Evolutionary conservation across 1,140 invertebrate species (phyloP), one percentile per base, ranked within the genome.

Genomic region (Pseudomyrmex flavicornis): DNA sequence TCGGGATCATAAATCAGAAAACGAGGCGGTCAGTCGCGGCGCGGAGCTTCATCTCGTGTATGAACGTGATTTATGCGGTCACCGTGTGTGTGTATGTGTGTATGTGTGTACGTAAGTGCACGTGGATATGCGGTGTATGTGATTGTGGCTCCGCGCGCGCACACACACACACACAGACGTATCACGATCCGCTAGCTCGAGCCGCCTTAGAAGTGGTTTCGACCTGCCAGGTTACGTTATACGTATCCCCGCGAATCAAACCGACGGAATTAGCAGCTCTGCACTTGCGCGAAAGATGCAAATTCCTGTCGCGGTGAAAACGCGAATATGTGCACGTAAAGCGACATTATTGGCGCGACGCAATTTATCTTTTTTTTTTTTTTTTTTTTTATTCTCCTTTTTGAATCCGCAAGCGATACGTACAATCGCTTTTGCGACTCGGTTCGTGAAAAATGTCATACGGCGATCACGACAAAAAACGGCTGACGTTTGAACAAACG

Each of bases 1-100:
- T 89, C 74, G 87, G 74, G 46, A 48, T 75, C 87, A 84, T 89
- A 89, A 89, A 89, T 89, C 87, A 89, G 84, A 89, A 89, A 89
- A 88, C 84, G 84, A 87, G 87, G 56, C 87, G 87, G 87, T 89
- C 87, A 89, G 87, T 89, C 87, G 77, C 65, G 79, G 63, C 69
- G 84, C 54, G 52, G 87, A 79, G 87, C 87, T 83, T 85, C 87
- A 79, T 88, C 84, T 83, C 87, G 73, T 73, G 62, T 48, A 88
- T 70, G 73, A 58, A 44, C 74, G 77, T 89, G 87, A 89, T 89
- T 89, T 88, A 89, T 88, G 76, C 87, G 87, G 84, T 89, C 73
- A 76, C 44, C 77, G 69, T 82, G 26, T 46, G 4, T 54, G 2
- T 22, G 0, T 54, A 15, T 10, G 26, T 26, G 69, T 82, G 26